A percentile compares a stretch with the other conserved stretches of the same genome.
Conservation (phyloP, 2,888 invertebrate species). For the Meganola albula region DNA sequence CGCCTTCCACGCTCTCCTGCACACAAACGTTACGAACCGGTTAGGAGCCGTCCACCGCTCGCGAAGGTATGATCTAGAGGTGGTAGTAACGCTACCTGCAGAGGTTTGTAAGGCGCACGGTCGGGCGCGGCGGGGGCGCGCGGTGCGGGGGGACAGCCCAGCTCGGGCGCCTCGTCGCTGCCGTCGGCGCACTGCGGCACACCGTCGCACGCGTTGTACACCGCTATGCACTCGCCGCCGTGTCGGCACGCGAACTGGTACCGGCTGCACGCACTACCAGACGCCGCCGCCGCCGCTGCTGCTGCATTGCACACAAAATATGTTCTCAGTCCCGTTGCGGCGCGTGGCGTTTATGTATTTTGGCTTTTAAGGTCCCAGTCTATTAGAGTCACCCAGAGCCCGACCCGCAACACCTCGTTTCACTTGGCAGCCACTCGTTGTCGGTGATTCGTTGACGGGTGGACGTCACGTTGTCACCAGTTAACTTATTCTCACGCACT, state of each 20-base stretch:
- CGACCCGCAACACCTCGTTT: too few relatives aligned
- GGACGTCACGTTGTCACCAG: too few relatives aligned
- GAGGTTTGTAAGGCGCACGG: constrained; percentile 14
- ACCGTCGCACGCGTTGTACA: constrained; percentile 97
- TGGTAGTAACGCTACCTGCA: constrained; percentile 16
- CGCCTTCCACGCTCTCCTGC: constrained; percentile 25
- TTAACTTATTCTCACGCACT: too few relatives aligned
- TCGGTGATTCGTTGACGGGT: too few relatives aligned
- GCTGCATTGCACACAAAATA: constrained; percentile 3
- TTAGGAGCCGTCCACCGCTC: too few relatives aligned
- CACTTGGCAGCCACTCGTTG: too few relatives aligned
- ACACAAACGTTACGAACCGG: constrained; percentile 5
- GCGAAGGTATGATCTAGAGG: too few relatives aligned
- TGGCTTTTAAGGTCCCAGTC: too few relatives aligned
- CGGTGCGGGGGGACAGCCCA: constrained; percentile 81
- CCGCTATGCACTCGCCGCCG: constrained; percentile 93
- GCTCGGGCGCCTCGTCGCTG: constrained; percentile 92
- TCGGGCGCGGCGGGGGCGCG: constrained; percentile 15
- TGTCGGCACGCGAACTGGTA: constrained; percentile 93
- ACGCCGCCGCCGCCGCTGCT: constrained; percentile 30
- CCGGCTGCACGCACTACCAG: constrained; percentile 85
- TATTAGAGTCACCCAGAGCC: too few relatives aligned
- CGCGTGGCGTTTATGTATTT: too few relatives aligned
- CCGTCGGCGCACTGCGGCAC: constrained; percentile 94
- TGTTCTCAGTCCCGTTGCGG: too few relatives aligned